Conservation (phyloP, 2,888 invertebrate genomes). For the Tuberolachnus salignus region DNA sequence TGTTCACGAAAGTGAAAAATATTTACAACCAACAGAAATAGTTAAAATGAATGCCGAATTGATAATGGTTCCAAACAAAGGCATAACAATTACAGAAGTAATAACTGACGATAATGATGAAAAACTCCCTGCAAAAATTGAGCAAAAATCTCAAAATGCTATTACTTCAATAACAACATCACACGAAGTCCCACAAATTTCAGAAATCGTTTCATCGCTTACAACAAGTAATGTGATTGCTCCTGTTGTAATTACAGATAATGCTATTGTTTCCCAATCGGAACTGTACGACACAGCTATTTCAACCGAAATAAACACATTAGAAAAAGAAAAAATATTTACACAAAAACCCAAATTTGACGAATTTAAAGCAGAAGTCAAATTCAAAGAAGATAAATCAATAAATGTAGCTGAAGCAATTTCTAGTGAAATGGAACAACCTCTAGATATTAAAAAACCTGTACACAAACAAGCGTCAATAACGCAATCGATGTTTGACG, state of each 20-base stretch:
- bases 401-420: slow-evolving; percentile 57
- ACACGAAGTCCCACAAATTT: slow-evolving; percentile 53
- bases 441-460: slow-evolving; percentile 44
- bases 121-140: slow-evolving; percentile 56
- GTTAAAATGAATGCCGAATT: slow-evolving; percentile 35
- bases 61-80: slow-evolving; percentile 59
- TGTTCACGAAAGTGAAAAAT: slow-evolving; percentile 60
- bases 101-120: slow-evolving; percentile 63
- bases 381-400: slow-evolving; percentile 60
- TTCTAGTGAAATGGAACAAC: slow-evolving; percentile 51
- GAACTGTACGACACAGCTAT: slow-evolving; percentile 60
- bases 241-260: slow-evolving; percentile 62
- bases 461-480: slow-evolving; percentile 5
- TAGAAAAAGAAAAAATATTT: slow-evolving; percentile 68
- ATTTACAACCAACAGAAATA: slow-evolving; percentile 54
- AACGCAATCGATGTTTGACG: slow-evolving; percentile 44
- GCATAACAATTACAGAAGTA: slow-evolving; percentile 63
- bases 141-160: slow-evolving; percentile 46
- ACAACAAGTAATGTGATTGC: slow-evolving; percentile 61
- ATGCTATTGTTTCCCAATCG: slow-evolving; percentile 64
- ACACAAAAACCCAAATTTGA: slow-evolving; percentile 52
- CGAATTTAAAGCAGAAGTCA: slow-evolving; percentile 59
- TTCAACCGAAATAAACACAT: slow-evolving; percentile 64
- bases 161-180: neutral
- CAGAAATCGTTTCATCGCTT: slow-evolving; percentile 63